These are phyloP conservation scores for Phyto melanocephala DNA, from an alignment of 2,888 invertebrate genomes.

Conservation along the genomic window DNA sequence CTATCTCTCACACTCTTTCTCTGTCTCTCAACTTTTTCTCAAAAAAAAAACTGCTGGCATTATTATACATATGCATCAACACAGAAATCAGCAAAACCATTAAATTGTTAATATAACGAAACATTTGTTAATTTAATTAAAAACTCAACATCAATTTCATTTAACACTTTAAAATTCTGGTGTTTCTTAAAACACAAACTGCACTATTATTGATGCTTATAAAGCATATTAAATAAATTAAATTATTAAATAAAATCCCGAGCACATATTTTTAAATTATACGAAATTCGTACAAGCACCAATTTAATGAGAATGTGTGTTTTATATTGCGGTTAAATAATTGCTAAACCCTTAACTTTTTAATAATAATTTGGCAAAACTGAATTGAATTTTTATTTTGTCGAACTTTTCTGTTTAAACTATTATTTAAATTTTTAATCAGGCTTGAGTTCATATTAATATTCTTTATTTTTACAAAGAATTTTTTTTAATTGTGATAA, in stretches of 20 bases:
- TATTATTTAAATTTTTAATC: too few species aligned
- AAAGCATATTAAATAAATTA: constrained; percentile 26
- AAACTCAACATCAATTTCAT: constrained; percentile 57
- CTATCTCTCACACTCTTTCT: background rate
- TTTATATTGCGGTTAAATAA: too few species aligned
- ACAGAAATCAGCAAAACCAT: constrained; percentile 61
- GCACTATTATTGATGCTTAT: constrained; percentile 32
- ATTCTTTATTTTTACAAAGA: too few species aligned
- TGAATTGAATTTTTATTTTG: too few species aligned
- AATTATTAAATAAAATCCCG: constrained; percentile 13
- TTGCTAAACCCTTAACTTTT: too few species aligned
- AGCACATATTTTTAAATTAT: constrained; percentile 33
- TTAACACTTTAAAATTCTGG: background rate
- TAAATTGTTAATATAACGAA: constrained; percentile 25
- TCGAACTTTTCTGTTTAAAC: too few species aligned
- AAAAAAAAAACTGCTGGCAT: constrained; percentile 65
- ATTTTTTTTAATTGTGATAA: too few species aligned
- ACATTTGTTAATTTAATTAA: constrained; percentile 61
- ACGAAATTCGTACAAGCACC: background rate
- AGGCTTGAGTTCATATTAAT: too few species aligned
- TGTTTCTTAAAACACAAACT: constrained; percentile 34
- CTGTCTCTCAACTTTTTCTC: constrained; percentile 7
- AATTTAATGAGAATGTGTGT: too few species aligned
- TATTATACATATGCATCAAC: constrained; percentile 55
- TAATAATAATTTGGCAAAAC: too few species aligned